These are phyloP conservation scores for Scytalopus superciliaris DNA, from an alignment of 2,113 vertebrate species.

Conservation along the genomic window DNA sequence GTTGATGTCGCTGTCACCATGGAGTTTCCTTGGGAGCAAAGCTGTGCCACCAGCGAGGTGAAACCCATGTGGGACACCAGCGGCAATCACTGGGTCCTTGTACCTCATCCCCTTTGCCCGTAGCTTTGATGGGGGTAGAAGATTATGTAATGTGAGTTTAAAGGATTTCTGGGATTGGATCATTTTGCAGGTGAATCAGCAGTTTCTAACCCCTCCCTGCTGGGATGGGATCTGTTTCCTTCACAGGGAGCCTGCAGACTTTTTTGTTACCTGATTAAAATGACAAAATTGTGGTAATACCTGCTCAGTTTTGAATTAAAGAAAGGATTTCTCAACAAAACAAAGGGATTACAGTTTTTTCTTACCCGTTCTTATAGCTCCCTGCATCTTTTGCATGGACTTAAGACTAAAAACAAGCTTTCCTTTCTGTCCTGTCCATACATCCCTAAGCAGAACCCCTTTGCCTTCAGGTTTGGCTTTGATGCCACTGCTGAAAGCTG, in stretches of 20 bases:
- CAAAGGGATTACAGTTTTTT: neutral
- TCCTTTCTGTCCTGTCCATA: neutral
- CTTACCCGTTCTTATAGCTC: neutral
- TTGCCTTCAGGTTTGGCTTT: neutral
- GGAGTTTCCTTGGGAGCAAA: neutral
- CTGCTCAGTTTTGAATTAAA: neutral
- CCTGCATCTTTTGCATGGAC: neutral
- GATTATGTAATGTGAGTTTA: neutral
- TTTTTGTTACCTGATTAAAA: neutral
- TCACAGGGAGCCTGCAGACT: neutral
- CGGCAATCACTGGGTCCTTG: accelerated
- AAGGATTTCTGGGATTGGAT: neutral
- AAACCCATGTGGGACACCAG: neutral
- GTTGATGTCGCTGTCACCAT: accelerated
- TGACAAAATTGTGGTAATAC: neutral
- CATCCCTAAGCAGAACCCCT: neutral
- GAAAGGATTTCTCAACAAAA: neutral
- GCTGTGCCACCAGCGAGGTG: neutral
- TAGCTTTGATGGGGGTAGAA: neutral
- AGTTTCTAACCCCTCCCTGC: constrained; percentile 42
- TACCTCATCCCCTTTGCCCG: neutral
- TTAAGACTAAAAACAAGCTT: neutral
- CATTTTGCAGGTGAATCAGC: constrained; percentile 50
- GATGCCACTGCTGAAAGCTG: neutral
- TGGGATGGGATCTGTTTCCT: constrained; percentile 52